Evolutionary conservation across 2,113 vertebrate genomes (phyloP).

Genomic region (Scartelaos histophorus): DNA sequence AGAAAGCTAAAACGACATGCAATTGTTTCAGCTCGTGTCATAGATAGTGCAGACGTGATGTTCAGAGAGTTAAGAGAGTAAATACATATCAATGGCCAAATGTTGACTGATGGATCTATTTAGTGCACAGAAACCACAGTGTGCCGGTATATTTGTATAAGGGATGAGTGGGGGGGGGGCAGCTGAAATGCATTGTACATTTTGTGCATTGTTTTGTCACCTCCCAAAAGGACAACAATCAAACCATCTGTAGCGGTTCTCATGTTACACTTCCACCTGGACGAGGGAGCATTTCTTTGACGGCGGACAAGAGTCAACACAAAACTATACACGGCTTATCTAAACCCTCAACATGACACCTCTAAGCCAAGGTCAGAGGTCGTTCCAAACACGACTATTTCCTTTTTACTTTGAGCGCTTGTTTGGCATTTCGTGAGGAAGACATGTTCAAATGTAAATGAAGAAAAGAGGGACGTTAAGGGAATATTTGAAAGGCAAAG

Average conservation of each 20-base stretch:
- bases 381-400: conserved; percentile 30
- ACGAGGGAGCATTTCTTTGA: conserved; percentile 56
- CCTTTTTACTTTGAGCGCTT: conserved; percentile 6
- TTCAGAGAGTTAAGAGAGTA: conserved; percentile 15
- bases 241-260: conserved; percentile 66
- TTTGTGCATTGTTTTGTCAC: conserved; percentile 54
- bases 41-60: neutral
- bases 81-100: conserved; percentile 11
- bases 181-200: conserved; percentile 38
- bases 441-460: conserved; percentile 43
- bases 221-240: conserved; percentile 62
- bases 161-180: conserved; percentile 17
- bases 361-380: conserved; percentile 49
- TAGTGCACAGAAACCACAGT: conserved; percentile 12
- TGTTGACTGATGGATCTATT: conserved; percentile 23
- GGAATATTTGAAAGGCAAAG: conserved; percentile 64
- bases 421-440: conserved; percentile 18
- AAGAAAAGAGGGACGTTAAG: conserved; percentile 13
- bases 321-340: conserved; percentile 51
- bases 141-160: conserved; percentile 14
- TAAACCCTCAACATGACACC: conserved; percentile 53
- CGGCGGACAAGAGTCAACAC: conserved; percentile 67
- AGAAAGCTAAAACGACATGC: neutral
- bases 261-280: conserved; percentile 58
- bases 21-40: conserved; percentile 14